Conservation (phyloP, 2,113 vertebrate species). For the Paracanthobrama guichenoti region DNA sequence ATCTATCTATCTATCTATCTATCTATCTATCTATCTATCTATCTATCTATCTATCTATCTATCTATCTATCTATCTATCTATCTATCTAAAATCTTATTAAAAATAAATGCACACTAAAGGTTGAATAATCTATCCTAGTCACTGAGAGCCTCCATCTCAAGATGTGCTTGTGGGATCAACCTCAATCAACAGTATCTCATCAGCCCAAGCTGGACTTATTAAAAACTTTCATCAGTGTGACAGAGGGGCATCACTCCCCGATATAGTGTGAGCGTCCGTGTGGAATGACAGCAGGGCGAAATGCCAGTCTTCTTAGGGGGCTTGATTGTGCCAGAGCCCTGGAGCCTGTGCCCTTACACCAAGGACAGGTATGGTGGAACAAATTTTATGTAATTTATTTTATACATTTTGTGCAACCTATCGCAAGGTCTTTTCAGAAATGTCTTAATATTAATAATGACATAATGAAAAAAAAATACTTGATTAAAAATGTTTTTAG, state of each 20-base stretch:
- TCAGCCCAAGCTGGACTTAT: slow-evolving; percentile 54
- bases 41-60: too few relatives aligned
- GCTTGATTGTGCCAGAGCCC: slow-evolving; percentile 48
- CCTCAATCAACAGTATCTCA: slow-evolving; percentile 60
- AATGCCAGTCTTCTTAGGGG: slow-evolving; percentile 52
- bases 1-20: too few relatives aligned
- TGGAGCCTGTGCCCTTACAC: slow-evolving; percentile 52
- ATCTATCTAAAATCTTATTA: not conserved
- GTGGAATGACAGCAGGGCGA: slow-evolving; percentile 48
- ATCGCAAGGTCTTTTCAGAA: not conserved
- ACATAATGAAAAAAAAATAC: too few relatives aligned
- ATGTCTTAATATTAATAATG: not conserved
- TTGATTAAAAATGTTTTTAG: not conserved
- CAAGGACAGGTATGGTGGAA: slow-evolving; percentile 55
- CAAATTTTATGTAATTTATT: not conserved
- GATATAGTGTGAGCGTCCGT: slow-evolving; percentile 34
- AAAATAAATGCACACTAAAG: not conserved
- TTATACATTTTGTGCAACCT: not conserved
- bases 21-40: too few relatives aligned
- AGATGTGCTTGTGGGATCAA: slow-evolving; percentile 39
- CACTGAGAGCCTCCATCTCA: slow-evolving; percentile 13
- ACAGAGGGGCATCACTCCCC: slow-evolving; percentile 49
- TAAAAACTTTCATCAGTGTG: slow-evolving; percentile 58
- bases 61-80: too few relatives aligned
- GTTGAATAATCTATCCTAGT: slow-evolving; percentile 40